phyloP scores from a whole-genome alignment of 2,888 invertebrate species.

The Lapara coniferarum region DNA sequence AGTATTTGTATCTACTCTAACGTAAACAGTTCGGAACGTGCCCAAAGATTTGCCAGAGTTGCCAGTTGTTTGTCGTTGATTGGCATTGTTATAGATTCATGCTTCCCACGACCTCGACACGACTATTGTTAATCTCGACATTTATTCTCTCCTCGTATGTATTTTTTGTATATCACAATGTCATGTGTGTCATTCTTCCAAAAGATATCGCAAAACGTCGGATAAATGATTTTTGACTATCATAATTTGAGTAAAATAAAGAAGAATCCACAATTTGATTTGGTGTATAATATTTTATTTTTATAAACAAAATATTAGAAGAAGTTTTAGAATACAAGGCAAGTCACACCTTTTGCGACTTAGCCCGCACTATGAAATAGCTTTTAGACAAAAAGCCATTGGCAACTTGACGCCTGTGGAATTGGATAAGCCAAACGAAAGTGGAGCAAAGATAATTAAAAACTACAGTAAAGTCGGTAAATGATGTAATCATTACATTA shows the following conservation, averaged over 20 bases:
- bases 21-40: background rate
- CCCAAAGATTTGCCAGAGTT: background rate
- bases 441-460: background rate
- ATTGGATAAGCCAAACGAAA: background rate
- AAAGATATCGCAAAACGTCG: background rate
- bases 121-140: slow-evolving; percentile 10
- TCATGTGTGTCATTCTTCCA: background rate
- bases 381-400: too few species aligned
- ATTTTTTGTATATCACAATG: background rate
- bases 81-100: slow-evolving; percentile 14
- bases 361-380: too few species aligned
- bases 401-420: background rate
- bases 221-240: too few species aligned
- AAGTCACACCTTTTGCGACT: too few species aligned
- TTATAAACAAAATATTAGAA: too few species aligned
- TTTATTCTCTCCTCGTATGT: slow-evolving; percentile 12
- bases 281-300: too few species aligned
- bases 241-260: too few species aligned
- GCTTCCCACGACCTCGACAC: slow-evolving; percentile 10
- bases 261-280: too few species aligned
- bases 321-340: too few species aligned
- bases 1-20: slow-evolving; percentile 3
- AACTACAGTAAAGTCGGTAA: background rate
- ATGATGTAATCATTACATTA: background rate
- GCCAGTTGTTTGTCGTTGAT: slow-evolving; percentile 8